Evolutionary conservation across 2,113 vertebrate species (phyloP), one percentile per base, ranked within the genome.

Genomic region (Phaethon lepturus): DNA sequence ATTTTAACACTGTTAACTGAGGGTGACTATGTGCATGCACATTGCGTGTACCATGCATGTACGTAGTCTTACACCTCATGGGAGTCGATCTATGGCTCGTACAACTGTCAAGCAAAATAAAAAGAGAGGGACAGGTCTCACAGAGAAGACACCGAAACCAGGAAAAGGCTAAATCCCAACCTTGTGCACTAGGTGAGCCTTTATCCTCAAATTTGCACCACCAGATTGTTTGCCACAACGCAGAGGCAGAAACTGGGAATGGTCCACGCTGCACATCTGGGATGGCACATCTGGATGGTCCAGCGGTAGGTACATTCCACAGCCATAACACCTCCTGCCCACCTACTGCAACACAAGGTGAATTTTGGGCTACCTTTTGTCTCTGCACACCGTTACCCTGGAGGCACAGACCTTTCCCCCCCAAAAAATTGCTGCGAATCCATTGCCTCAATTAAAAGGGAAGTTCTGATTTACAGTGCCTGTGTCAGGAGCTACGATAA

Each of bases 11-110:
- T 1, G 29, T 45, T 56, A 40, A 66, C 71, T 49, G 38, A 62
- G 17, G n/a, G 67, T 69, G n/a, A 28, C 63, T 38, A 23, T 2
- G 28, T 9, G 25, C 11, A 9, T 6, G 47, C 60, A 38, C 1
- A 29, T 1, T 47, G 42, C 0, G 1, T 35, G 17, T 40, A 59
- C 58, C n/a, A 16, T 4, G 2, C 3, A n/a, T 2, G 16, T 11
- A 13, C 31, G 4, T 10, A 19, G 53, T 14, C 66, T 20, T 3
- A 20, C 19, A 60, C 16, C n/a, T 53, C 53, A 12, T 4, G 3
- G 2, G 58, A 87, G 63, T 31, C 63, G 44, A 24, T 4, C 18
- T 6, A 35, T 6, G 35, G 35, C 42, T 35, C 7, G 2, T 10
- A 4, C 3, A 42, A 24, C 31, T 29, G 24, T 8, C 52, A 28